Base-by-base conservation (phyloP, 2,888 invertebrate genomes). In the Idaea biselata region DNA sequence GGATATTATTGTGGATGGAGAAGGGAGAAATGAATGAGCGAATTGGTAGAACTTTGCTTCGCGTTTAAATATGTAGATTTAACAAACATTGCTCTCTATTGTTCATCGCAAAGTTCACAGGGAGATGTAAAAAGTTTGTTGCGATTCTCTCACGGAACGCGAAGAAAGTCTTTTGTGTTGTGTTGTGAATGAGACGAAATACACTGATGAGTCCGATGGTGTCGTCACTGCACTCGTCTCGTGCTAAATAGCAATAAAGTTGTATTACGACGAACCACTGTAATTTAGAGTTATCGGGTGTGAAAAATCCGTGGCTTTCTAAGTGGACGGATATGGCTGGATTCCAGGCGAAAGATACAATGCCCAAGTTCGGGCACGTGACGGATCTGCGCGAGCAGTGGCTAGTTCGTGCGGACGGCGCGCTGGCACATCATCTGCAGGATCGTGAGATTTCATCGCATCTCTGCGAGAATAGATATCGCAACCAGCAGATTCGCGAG, bases 381-480 rank as follows among this genome's bases (percentile, higher is more conserved):
- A 91, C 89, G 18, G 92, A 91, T 64, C 76, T 92, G 57, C 84
- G 91, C 44, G 90, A 92, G 76, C 91, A 92, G 78, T 93, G 93
- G 93, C 75, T 93, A 63, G 91, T 93, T 71, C 84, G 91, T 0
- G 73, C 92, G 1, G 93, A 93, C 69, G 92, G 91, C 0, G 92
- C 91, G 32, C 82, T 93, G 57, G 93, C 93, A 6, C 89, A 92
- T 70, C 86, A 89, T 3, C 77, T 93, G 57, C 93, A 93, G 70
- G 93, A 93, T 74, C 87, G 91, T 1, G 93, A 93, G 74, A 93
- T 93, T 63, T 90, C 90, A 0, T 87, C 91, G 5, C 93, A 92
- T 65, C 83, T 93, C 53, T 89, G 89, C 66, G 92, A 91, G 72
- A 93, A 93, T 74, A 80, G 91, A 68, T 88, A 78, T 69, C 84